Conservation (phyloP, 2,113 vertebrate genomes). For the Puntigrus tetrazona region DNA sequence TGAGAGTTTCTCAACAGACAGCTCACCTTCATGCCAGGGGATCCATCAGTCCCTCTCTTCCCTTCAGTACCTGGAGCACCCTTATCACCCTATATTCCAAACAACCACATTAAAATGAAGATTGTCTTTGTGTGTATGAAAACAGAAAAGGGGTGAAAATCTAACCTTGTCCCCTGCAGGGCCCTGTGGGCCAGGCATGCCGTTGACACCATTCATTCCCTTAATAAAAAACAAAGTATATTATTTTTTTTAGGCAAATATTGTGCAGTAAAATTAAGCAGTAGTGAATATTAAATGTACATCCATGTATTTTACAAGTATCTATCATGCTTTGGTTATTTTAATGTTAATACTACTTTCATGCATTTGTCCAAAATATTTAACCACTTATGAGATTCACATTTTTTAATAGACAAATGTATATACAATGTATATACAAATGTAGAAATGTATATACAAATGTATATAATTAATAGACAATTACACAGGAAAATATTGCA, state of each 20-base stretch:
- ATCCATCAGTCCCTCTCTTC: conserved; percentile 53
- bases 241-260: neutral
- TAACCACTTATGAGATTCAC: neutral
- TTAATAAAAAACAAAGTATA: conserved; percentile 48
- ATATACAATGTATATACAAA: neutral
- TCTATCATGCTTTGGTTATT: no score
- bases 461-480: no score
- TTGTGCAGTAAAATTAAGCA: neutral
- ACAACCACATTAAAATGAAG: neutral
- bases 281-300: neutral
- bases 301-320: no score
- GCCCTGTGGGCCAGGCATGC: conserved; percentile 74
- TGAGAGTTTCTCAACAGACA: neutral
- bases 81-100: conserved; percentile 42
- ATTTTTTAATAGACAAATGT: neutral
- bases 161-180: conserved; percentile 76
- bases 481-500: no score
- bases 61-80: conserved; percentile 54
- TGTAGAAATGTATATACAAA: no score
- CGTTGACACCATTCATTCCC: conserved; percentile 76
- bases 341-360: neutral
- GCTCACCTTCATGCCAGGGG: conserved; percentile 58
- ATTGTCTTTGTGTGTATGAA: neutral
- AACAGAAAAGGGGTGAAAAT: neutral
- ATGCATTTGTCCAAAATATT: neutral